Conservation (phyloP, 2,113 vertebrate species). For the Leptocoma aspasia region DNA sequence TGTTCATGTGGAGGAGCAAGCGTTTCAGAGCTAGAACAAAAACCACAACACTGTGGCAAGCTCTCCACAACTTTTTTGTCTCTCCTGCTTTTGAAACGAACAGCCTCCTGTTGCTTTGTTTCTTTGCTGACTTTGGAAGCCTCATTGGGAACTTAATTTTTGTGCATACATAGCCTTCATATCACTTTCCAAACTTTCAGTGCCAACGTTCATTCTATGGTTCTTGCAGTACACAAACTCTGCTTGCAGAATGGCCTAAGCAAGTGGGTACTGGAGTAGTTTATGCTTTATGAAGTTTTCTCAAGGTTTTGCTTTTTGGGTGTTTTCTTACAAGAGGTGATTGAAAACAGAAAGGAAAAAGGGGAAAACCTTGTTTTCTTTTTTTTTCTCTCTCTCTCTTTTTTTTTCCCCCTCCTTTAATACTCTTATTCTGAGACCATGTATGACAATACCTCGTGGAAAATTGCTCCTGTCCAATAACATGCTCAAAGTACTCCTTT, state of each 20-base stretch:
- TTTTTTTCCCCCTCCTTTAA: accelerated
- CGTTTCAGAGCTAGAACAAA: neutral
- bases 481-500: slow-evolving; percentile 63
- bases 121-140: neutral
- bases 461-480: slow-evolving; percentile 69
- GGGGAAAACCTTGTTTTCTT: neutral
- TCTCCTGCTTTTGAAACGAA: neutral
- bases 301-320: neutral
- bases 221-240: neutral
- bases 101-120: neutral
- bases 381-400: neutral
- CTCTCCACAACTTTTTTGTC: neutral
- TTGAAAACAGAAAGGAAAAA: slow-evolving; percentile 28
- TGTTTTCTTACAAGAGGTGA: neutral
- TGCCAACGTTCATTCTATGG: neutral
- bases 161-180: neutral
- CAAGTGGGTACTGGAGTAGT: neutral
- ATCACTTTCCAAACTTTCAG: neutral
- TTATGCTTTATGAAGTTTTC: neutral
- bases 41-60: neutral
- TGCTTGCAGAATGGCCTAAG: neutral
- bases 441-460: slow-evolving; percentile 70
- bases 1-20: neutral
- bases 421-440: slow-evolving; percentile 31
- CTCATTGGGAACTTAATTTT: neutral